These are phyloP conservation scores for Euschistus heros DNA, from an alignment of 1,140 invertebrate genomes.

Conservation along the genomic window DNA sequence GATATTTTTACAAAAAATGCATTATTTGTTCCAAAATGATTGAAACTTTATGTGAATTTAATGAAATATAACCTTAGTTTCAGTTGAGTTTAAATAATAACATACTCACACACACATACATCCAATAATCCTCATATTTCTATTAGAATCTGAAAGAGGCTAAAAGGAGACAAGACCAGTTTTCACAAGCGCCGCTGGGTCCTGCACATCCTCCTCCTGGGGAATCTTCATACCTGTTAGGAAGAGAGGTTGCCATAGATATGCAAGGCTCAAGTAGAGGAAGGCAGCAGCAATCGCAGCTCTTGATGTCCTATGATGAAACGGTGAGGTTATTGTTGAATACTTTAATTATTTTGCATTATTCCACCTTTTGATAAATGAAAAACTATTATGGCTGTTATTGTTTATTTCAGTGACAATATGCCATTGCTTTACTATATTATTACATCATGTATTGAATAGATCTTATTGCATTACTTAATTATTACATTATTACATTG, in stretches of 20 bases:
- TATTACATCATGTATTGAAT: too few species aligned
- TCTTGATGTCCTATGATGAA: constrained; percentile 64
- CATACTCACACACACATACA: too few species aligned
- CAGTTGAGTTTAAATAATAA: too few species aligned
- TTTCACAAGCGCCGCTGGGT: constrained; percentile 64
- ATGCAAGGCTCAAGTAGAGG: constrained; percentile 45
- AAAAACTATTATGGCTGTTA: background rate
- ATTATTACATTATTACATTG: too few species aligned
- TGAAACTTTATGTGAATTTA: background rate
- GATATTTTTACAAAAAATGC: constrained; percentile 18
- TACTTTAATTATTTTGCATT: constrained; percentile 16
- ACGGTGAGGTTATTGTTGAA: constrained; percentile 39
- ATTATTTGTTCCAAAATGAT: constrained; percentile 7
- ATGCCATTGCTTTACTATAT: too few species aligned
- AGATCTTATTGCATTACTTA: too few species aligned
- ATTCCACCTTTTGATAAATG: background rate
- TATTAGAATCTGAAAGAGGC: constrained; percentile 87
- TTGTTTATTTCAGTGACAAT: too few species aligned
- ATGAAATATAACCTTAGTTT: too few species aligned
- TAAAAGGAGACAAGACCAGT: constrained; percentile 85
- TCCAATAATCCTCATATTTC: too few species aligned
- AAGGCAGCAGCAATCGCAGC: constrained; percentile 35
- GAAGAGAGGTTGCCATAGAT: constrained; percentile 46
- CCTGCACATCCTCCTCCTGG: constrained; percentile 37
- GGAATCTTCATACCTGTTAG: background rate